phyloP scores from a whole-genome alignment of 2,797 vertebrate species.

The Chloroceryle amazona region DNA sequence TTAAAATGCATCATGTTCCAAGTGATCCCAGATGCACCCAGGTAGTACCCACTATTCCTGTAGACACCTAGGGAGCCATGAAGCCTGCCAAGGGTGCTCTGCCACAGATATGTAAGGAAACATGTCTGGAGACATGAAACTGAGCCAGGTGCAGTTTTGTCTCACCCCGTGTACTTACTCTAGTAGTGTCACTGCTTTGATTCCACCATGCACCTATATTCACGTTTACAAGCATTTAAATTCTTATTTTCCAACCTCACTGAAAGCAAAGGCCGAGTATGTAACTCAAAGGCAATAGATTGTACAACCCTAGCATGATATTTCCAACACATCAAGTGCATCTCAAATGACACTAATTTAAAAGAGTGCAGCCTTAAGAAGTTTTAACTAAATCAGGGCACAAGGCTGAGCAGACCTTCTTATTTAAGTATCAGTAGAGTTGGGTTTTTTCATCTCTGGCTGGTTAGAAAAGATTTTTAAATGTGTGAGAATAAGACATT shows the following conservation, averaged over 20 bases:
- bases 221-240: neutral
- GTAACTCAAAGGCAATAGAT: neutral
- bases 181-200: neutral
- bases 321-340: fast-evolving
- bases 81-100: neutral
- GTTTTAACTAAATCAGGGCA: neutral
- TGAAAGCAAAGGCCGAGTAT: neutral
- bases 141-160: neutral
- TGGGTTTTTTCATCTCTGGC: neutral
- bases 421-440: neutral
- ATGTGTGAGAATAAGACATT: neutral
- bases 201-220: neutral
- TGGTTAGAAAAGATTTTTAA: neutral
- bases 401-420: neutral
- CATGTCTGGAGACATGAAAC: neutral
- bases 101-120: neutral
- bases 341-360: neutral
- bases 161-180: neutral
- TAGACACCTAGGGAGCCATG: fast-evolving
- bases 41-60: neutral
- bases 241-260: neutral
- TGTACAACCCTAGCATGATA: neutral
- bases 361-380: neutral
- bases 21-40: neutral
- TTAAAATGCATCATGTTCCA: neutral